Conservation (phyloP, 92 coral and sea anemone species). For the Blastomussa wellsi region DNA sequence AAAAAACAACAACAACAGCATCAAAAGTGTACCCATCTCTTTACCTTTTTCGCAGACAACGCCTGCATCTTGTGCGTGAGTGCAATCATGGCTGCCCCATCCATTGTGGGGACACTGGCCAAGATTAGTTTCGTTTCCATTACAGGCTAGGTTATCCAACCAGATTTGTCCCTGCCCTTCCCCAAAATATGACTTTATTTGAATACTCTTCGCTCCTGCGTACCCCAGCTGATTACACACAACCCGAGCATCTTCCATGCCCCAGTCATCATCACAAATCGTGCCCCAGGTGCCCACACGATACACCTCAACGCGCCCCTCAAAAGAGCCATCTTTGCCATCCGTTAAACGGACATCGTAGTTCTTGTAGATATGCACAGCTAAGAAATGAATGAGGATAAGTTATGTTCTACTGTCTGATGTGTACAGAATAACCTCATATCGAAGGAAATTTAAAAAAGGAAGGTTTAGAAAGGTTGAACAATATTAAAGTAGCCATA, state of each 20-base stretch:
- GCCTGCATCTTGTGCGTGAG: constrained; percentile 68
- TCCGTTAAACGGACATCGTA: constrained; percentile 76
- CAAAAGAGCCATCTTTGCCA: constrained; percentile 64
- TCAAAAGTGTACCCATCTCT: no score
- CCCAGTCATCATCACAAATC: constrained; percentile 80
- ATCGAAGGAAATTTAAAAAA: no score
- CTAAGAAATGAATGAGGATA: constrained; percentile 18
- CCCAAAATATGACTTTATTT: constrained; percentile 31
- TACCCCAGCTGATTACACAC: constrained; percentile 84
- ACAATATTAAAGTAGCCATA: no score
- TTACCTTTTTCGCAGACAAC: constrained; percentile 61
- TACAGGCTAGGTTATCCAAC: constrained; percentile 74
- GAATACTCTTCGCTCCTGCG: constrained; percentile 25
- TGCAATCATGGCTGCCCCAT: constrained; percentile 82
- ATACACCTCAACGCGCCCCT: constrained; percentile 82
- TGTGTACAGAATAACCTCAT: not conserved
- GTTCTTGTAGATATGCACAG: constrained; percentile 74
- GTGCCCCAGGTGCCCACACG: constrained; percentile 93
- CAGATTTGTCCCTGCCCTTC: constrained; percentile 83
- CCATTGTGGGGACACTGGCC: constrained; percentile 76
- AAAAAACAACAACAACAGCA: no score
- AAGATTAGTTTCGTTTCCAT: constrained; percentile 75
- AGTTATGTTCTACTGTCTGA: not conserved
- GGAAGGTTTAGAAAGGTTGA: no score
- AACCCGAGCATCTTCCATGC: constrained; percentile 60